Evolutionary conservation across 2,797 vertebrate species (phyloP).

Genomic region (Molothrus aeneus): DNA sequence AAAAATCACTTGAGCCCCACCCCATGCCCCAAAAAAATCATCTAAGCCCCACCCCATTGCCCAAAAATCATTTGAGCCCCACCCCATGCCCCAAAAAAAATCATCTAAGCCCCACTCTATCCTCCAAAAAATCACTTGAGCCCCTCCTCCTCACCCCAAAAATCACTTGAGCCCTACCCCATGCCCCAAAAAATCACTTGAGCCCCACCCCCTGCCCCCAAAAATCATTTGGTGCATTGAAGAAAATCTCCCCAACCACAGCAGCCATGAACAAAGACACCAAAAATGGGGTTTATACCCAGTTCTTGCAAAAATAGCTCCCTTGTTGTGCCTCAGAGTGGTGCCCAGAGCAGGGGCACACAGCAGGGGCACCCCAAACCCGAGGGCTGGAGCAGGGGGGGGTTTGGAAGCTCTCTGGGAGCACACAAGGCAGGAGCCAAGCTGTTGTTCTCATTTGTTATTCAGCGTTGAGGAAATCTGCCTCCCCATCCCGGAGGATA

Average conservation of each 20-base stretch:
- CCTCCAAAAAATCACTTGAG: not conserved
- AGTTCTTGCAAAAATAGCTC: not conserved
- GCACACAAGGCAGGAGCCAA: not conserved
- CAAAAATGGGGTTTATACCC: not conserved
- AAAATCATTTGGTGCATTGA: not conserved
- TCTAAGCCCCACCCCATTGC: rapidly evolving
- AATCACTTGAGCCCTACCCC: no score
- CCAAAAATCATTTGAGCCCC: not conserved
- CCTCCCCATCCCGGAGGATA: constrained; percentile 53
- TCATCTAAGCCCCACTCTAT: not conserved
- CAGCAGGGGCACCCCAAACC: rapidly evolving
- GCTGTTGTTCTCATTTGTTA: constrained; percentile 43
- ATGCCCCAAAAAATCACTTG: no score
- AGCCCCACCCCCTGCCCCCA: rapidly evolving
- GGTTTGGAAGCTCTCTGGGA: not conserved
- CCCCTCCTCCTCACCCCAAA: rapidly evolving
- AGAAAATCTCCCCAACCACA: not conserved
- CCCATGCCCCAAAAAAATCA: no score
- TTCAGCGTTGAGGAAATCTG: constrained; percentile 16
- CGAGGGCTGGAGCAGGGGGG: rapidly evolving
- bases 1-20: not conserved
- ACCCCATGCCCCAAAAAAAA: not conserved
- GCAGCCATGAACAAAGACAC: not conserved
- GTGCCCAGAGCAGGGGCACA: not conserved
- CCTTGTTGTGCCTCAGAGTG: rapidly evolving